A percentile compares a stretch with the other conserved stretches of the same genome.
Conservation (phyloP, 2,113 vertebrate genomes). For the Entomyzon cyanotis region DNA sequence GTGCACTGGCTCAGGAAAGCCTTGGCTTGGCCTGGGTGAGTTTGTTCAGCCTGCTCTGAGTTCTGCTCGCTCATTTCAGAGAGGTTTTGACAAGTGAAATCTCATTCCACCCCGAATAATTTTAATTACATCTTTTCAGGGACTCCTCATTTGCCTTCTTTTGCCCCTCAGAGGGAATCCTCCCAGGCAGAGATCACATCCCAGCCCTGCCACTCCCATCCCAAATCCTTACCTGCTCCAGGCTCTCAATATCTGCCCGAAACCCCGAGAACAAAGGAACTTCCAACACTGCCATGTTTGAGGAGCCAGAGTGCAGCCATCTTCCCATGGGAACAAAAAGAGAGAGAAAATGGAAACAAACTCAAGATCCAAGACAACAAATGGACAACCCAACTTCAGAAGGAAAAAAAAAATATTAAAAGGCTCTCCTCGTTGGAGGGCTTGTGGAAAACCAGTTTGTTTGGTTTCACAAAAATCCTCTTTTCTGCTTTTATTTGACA, state of each 20-base stretch:
- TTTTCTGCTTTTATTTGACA: not conserved
- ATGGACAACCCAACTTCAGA: not conserved
- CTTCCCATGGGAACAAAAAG: constrained; percentile 54
- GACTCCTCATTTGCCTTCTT: not conserved
- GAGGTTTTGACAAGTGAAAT: not conserved
- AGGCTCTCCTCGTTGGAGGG: not conserved
- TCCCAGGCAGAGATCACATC: not conserved
- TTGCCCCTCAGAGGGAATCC: not conserved
- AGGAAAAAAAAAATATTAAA: not conserved
- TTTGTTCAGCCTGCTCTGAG: not conserved
- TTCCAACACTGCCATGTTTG: constrained; percentile 92
- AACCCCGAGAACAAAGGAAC: constrained; percentile 90
- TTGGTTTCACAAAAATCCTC: not conserved
- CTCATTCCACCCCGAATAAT: not conserved
- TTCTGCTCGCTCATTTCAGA: not conserved
- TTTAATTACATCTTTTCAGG: not conserved
- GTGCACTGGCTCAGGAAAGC: not conserved
- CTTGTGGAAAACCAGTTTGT: not conserved
- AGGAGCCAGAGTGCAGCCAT: constrained; percentile 92
- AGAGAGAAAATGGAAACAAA: not conserved
- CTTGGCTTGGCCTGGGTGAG: not conserved
- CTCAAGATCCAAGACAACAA: not conserved
- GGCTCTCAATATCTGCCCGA: constrained; percentile 83
- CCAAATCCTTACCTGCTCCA: constrained; percentile 82
- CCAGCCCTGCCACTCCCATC: not conserved